Percentiles rank a stretch among this genome's conserved stretches.
Conservation (phyloP, 1,140 invertebrate genomes). For the Drosophila varians region DNA sequence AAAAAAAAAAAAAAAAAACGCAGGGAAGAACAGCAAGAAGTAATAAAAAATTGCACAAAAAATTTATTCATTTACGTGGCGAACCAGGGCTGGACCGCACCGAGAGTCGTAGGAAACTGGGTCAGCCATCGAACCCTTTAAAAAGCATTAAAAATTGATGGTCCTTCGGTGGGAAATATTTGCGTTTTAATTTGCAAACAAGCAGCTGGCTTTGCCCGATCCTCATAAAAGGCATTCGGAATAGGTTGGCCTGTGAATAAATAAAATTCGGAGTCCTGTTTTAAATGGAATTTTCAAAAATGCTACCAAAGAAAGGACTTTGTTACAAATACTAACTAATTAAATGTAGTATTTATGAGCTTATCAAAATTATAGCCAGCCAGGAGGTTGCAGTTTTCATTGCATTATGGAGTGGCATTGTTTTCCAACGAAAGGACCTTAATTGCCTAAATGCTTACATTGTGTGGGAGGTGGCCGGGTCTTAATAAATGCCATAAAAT, state of each 20-base stretch:
- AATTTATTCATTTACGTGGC: constrained; percentile 72
- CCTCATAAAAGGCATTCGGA: constrained; percentile 16
- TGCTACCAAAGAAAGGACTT: neutral
- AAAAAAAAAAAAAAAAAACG: constrained; percentile 4
- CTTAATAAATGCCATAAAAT: constrained; percentile 14
- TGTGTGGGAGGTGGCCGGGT: neutral
- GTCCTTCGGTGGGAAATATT: constrained; percentile 10
- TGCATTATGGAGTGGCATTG: neutral
- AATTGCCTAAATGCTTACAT: constrained; percentile 13
- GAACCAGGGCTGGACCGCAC: constrained; percentile 53
- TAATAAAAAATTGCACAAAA: constrained; percentile 67
- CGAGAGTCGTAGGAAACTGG: constrained; percentile 41
- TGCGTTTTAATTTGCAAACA: constrained; percentile 39
- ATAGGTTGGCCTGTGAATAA: constrained; percentile 6
- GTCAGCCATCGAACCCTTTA: constrained; percentile 49
- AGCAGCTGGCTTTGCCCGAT: neutral
- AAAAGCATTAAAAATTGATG: constrained; percentile 45
- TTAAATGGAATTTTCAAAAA: neutral
- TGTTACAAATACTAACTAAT: too few species aligned
- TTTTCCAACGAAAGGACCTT: neutral
- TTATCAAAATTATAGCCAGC: too few species aligned
- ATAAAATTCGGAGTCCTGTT: neutral
- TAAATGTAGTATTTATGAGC: neutral
- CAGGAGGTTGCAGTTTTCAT: neutral
- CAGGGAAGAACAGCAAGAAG: constrained; percentile 39